Evolutionary conservation across 2,113 vertebrate species (phyloP).

Genomic region (Phylloscopus whistleri): DNA sequence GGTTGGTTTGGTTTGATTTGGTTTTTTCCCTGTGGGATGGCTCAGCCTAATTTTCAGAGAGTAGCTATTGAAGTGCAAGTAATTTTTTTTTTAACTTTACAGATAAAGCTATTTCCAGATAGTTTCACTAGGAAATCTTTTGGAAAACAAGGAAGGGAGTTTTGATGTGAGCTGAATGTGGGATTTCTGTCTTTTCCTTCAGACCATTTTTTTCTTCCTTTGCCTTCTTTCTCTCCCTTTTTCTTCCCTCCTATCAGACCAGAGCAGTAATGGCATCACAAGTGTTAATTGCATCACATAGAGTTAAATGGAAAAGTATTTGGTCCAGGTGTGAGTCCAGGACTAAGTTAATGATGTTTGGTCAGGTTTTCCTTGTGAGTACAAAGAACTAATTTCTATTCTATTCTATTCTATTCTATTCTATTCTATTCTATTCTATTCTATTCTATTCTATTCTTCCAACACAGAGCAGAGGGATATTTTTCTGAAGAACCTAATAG

Average conservation of each 20-base stretch:
- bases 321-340: neutral
- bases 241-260: neutral
- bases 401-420: neutral
- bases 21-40: neutral
- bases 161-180: neutral
- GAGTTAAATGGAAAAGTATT: neutral
- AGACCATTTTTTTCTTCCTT: neutral
- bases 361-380: neutral
- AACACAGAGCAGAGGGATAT: neutral
- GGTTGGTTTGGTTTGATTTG: neutral
- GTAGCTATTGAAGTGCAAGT: neutral
- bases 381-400: neutral
- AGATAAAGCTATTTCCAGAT: neutral
- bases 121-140: neutral
- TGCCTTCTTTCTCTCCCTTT: neutral
- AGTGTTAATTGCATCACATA: neutral
- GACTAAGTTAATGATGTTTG: neutral
- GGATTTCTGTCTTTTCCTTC: neutral
- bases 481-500: neutral
- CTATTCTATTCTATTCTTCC: neutral
- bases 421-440: neutral
- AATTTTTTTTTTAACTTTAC: neutral
- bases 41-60: neutral
- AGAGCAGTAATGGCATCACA: neutral
- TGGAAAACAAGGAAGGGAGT: neutral